Base-by-base conservation (phyloP, 2,797 vertebrate species). In the Acridotheres tristis region DNA sequence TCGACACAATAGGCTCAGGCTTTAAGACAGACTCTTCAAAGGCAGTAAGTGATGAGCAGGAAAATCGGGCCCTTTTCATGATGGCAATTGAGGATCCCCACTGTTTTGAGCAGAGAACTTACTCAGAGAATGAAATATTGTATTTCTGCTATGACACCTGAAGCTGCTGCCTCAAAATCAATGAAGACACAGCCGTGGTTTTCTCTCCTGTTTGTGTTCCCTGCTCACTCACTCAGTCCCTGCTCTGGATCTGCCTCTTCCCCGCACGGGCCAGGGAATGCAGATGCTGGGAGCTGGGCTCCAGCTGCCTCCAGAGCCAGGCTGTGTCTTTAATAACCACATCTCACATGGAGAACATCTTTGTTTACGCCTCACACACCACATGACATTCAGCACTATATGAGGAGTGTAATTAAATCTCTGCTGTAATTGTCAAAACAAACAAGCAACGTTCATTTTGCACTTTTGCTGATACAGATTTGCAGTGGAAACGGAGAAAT, bases 341-440 rank as follows among this genome's bases (percentile, higher is more conserved):
- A 51, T 23, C 83, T 45, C 81, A 23, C 36, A 38, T 54, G 81
- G 69, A 90, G 89, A 91, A 89, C 92, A 86, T 71, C 88, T 92
- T 85, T 97, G 89, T 92, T 96, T 92, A 81, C 5, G 8, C 69
- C 88, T 34, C 36, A 32, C 76, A 47, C 34, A 30, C 47, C 88
- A 48, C 79, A 47, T 16, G 90, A 86, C 89, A 47, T 62, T 62
- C 89, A 38, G 89, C 89, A 73, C 59, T 63, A 67, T 18, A 83
- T 0, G 9, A 58, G 67, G 40, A 82, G 48, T 3, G 53, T 32
- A 86, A 95, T 90, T 95, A 91, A 95, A 93, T 53, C 88, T 73
- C 50, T 7, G 4, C 85, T 88, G 55, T 32, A 85, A 81, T 47
- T 95, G 93, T 76, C 92, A 96, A 94, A 94, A 96, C 88, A 96